Evolutionary conservation across 2,797 vertebrate species (phyloP).

Genomic region (Eulemur rubriventer): DNA sequence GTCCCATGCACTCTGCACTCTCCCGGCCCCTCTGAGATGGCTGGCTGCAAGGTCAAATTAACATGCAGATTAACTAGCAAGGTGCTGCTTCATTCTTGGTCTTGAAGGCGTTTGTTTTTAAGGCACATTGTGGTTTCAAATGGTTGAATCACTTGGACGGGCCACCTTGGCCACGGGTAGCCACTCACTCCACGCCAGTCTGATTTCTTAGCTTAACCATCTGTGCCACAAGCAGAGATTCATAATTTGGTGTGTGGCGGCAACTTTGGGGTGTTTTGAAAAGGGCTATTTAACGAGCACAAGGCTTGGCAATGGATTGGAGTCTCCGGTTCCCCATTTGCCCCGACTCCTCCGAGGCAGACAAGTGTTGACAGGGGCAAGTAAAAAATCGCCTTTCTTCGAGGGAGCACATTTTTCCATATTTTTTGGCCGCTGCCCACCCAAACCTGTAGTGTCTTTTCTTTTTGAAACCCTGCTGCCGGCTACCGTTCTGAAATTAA

Average conservation of each 20-base stretch:
- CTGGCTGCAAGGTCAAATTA: constrained; percentile 78
- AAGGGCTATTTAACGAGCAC: neutral
- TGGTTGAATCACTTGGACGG: neutral
- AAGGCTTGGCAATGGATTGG: constrained; percentile 9
- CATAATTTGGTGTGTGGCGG: neutral
- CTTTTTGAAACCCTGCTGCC: constrained; percentile 60
- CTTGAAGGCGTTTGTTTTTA: constrained; percentile 57
- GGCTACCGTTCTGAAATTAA: constrained; percentile 65
- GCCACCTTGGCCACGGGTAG: neutral
- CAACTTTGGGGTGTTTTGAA: constrained; percentile 36
- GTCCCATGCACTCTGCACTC: constrained; percentile 81
- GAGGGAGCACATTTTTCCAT: constrained; percentile 57
- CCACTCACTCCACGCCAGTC: neutral
- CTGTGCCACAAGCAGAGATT: constrained; percentile 60
- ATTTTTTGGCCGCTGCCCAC: constrained; percentile 65
- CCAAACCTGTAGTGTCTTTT: constrained; percentile 76
- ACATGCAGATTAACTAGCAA: constrained; percentile 77
- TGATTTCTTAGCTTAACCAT: constrained; percentile 54
- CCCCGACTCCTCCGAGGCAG: neutral
- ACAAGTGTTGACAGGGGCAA: neutral
- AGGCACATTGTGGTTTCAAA: constrained; percentile 25
- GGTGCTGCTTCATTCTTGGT: constrained; percentile 59
- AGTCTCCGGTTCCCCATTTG: neutral
- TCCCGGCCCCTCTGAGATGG: constrained; percentile 70
- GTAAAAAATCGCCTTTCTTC: constrained; percentile 31